phyloP scores from a whole-genome alignment of 2,113 vertebrate species.

The Opisthocomus hoazin region DNA sequence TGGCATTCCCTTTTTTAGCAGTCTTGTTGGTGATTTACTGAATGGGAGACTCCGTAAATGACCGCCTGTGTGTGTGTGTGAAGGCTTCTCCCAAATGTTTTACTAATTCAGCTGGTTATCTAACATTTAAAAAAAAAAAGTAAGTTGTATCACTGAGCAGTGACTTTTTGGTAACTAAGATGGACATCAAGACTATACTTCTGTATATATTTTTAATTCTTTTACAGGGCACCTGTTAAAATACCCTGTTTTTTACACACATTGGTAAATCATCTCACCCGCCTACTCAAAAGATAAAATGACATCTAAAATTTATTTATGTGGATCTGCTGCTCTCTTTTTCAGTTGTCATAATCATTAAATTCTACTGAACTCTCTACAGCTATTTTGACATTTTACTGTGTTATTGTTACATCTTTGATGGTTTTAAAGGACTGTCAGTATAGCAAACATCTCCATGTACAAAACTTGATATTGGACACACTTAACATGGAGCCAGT shows the following conservation, averaged over 20 bases:
- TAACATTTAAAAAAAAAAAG: too few relatives aligned
- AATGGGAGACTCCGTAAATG: neutral
- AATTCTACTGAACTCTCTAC: neutral
- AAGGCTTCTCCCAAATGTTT: neutral
- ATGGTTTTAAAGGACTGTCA: neutral
- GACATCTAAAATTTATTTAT: conserved; percentile 5
- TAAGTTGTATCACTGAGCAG: neutral
- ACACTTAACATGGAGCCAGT: neutral
- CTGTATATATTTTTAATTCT: neutral
- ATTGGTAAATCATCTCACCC: neutral
- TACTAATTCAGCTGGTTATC: neutral
- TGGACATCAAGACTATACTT: neutral
- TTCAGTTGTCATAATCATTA: conserved; percentile 4
- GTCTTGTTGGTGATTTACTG: neutral
- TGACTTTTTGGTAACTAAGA: conserved; percentile 16
- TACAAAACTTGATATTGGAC: neutral
- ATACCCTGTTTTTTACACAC: neutral
- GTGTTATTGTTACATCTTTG: neutral
- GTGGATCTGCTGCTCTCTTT: neutral
- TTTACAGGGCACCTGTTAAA: neutral
- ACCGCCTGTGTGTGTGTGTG: neutral
- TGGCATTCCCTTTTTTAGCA: neutral
- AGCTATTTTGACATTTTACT: conserved; percentile 12
- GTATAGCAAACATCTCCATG: conserved; percentile 14
- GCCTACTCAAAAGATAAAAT: neutral